phyloP scores from a whole-genome alignment of 2,797 vertebrate genomes.

The Masticophis lateralis region DNA sequence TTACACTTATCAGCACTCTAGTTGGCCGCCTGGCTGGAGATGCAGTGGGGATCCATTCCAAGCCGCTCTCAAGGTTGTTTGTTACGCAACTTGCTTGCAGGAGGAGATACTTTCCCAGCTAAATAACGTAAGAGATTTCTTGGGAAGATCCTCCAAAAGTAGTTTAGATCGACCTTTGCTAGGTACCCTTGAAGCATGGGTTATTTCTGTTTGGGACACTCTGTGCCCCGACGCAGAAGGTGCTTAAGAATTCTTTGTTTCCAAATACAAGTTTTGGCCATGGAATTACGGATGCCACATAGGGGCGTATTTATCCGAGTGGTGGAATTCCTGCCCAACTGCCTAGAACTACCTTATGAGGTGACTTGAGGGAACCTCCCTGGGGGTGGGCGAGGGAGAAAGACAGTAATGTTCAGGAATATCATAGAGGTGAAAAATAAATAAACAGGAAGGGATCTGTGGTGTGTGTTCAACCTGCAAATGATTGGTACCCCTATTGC shows the following conservation, averaged over 20 bases:
- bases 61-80: not conserved
- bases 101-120: not conserved
- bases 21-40: not conserved
- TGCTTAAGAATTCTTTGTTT: not conserved
- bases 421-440: not conserved
- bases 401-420: not conserved
- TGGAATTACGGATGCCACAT: not conserved
- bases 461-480: not conserved
- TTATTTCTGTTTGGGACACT: not conserved
- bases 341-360: not conserved
- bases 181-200: not conserved
- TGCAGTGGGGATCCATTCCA: not conserved
- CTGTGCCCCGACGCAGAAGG: no score
- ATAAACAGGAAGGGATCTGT: not conserved
- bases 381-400: no score
- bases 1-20: not conserved
- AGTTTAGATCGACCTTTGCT: not conserved
- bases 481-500: not conserved
- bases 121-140: not conserved
- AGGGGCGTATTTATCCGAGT: not conserved
- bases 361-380: not conserved
- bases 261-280: not conserved
- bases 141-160: not conserved
- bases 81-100: not conserved
- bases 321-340: not conserved